Evolutionary conservation across 2,113 vertebrate genomes (phyloP).

Genomic region (Gambusia affinis): DNA sequence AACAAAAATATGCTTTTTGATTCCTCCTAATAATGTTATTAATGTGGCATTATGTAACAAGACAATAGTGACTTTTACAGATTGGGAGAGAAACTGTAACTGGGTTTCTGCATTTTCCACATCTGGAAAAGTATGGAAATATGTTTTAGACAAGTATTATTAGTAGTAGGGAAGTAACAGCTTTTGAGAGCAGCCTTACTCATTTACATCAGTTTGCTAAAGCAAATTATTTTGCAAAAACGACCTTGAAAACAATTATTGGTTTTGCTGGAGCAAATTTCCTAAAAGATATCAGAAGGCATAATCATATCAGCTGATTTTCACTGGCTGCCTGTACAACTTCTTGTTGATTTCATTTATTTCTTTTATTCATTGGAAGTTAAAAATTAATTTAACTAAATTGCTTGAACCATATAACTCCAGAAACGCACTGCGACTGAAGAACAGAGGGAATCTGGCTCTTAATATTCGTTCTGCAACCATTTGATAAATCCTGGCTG

Average conservation of each 20-base stretch:
- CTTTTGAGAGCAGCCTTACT: too few species aligned
- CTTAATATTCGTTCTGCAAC: too few species aligned
- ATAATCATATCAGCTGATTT: too few species aligned
- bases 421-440: background rate
- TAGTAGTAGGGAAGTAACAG: too few species aligned
- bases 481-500: too few species aligned
- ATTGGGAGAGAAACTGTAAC: too few species aligned
- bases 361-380: too few species aligned
- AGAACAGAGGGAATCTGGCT: background rate
- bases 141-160: background rate
- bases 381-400: background rate
- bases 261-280: background rate
- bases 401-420: background rate
- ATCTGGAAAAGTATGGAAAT: background rate
- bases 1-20: background rate
- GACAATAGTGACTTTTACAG: conserved; percentile 13
- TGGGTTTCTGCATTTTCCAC: background rate
- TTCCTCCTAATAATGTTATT: conserved; percentile 4
- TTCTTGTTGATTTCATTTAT: background rate
- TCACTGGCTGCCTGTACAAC: too few species aligned
- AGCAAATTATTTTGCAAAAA: too few species aligned
- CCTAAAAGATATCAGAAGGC: background rate
- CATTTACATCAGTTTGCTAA: too few species aligned
- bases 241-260: too few species aligned
- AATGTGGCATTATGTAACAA: background rate